These are phyloP conservation scores for Monopterus albus DNA, from an alignment of 2,113 vertebrate species.

Conservation along the genomic window DNA sequence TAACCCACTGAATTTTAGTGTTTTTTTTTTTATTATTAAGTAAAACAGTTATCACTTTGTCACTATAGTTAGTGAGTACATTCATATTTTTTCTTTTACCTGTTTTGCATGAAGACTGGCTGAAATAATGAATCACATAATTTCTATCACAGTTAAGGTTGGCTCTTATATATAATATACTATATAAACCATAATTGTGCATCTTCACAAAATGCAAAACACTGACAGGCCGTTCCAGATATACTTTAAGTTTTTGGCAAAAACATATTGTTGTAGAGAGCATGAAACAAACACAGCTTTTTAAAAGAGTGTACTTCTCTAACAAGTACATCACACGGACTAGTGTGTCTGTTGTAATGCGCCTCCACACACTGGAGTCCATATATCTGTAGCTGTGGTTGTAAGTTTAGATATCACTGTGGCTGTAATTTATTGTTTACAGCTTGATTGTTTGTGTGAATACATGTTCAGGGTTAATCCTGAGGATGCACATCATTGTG, in stretches of 20 bases:
- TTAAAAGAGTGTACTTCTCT: too few species aligned
- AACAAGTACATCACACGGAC: too few species aligned
- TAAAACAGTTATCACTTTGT: too few species aligned
- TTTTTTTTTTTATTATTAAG: too few species aligned
- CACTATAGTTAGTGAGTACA: too few species aligned
- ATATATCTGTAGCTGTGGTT: background rate
- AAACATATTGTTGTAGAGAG: background rate
- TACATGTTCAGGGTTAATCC: background rate
- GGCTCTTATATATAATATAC: background rate
- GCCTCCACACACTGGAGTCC: background rate
- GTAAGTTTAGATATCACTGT: background rate
- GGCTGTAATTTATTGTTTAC: background rate
- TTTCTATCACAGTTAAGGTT: background rate
- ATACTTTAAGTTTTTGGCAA: background rate
- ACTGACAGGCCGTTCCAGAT: background rate
- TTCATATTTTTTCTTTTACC: background rate
- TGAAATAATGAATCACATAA: background rate
- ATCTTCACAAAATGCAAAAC: background rate
- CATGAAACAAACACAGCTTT: slow-evolving; percentile 30
- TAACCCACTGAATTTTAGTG: too few species aligned
- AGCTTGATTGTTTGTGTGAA: background rate
- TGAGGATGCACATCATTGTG: background rate
- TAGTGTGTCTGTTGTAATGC: background rate
- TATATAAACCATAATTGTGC: background rate
- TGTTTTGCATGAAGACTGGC: too few species aligned